A percentile compares a stretch with the other conserved stretches of the same genome.
Evolutionary conservation across 2,888 invertebrate genomes (phyloP).

Genomic region (Pyrgus malvae): DNA sequence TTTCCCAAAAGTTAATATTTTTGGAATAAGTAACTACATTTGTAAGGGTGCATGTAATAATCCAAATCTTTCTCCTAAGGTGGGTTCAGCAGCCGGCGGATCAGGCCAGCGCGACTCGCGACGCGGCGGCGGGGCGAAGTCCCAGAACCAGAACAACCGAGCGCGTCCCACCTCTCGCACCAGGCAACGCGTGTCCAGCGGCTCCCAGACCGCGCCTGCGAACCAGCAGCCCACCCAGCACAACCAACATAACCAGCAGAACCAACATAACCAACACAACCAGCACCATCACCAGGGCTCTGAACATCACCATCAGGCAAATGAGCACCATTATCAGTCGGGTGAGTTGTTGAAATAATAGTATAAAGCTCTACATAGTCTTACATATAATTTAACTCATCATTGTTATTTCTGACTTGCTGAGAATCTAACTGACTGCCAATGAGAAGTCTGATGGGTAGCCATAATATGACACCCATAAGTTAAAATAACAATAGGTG

Average conservation of each 20-base stretch:
- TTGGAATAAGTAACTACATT: no score
- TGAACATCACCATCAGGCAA: slow-evolving; percentile 55
- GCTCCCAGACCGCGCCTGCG: slow-evolving; percentile 49
- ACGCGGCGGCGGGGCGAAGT: slow-evolving; percentile 55
- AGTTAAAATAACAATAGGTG: no score
- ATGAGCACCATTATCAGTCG: slow-evolving; percentile 55
- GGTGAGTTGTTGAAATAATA: slow-evolving; percentile 38
- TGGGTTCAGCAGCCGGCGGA: slow-evolving; percentile 57
- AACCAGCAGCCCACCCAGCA: slow-evolving; percentile 54
- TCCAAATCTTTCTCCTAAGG: slow-evolving; percentile 34
- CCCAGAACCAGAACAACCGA: slow-evolving; percentile 53
- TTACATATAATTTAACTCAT: no score
- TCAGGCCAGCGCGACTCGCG: slow-evolving; percentile 62
- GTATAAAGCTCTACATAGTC: no score
- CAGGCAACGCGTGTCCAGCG: slow-evolving; percentile 49
- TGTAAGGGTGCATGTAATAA: no score
- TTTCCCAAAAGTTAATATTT: no score
- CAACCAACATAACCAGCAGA: slow-evolving; percentile 47
- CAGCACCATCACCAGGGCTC: slow-evolving; percentile 57
- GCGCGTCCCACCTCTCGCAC: slow-evolving; percentile 48
- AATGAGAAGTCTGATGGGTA: no score
- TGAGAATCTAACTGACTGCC: no score
- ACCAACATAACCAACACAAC: slow-evolving; percentile 49
- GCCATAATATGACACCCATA: no score
- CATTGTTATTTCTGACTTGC: no score